Evolutionary conservation across 1,140 invertebrate species (phyloP), one percentile per base, ranked within the genome.

Genomic region (Leptonema lineaticorne): DNA sequence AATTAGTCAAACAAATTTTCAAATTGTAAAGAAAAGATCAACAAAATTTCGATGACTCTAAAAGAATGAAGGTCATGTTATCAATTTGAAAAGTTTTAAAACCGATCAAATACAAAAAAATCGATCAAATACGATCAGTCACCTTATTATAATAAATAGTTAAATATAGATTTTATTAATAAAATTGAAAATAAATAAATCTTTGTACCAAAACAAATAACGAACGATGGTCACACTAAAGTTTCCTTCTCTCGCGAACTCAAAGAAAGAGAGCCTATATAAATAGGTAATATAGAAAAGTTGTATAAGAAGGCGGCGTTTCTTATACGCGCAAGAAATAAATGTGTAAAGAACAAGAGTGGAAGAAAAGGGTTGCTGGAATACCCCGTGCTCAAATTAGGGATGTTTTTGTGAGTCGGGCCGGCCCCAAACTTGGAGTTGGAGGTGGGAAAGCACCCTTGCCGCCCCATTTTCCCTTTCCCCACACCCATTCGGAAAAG

Each of bases 251-350:
- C 69, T 68, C 65, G 71, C 71, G 60, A 69, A 69, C 70, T 72
- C 68, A 69, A 72, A 69, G 71, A 72, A 72, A 72, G 68, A 71
- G 68, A 69, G 71, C 57, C 68, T 72, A 69, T 69, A 72, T 72
- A 72, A 72, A 72, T 72, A 72, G 71, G 71, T 72, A 72, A 72
- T 72, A 72, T 72, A 72, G 71, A 72, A 72, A 72, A 72, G 71
- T 72, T 72, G 71, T 69, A 63, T 72, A 72, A 72, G 71, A 72
- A 69, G 71, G 63, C 71, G 65, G 64, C 71, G 71, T 69, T 72
- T 72, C 71, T 72, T 72, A 72, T 72, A 72, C 71, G 68, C 68
- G 71, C 64, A 72, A 72, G 70, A 72, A 72, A 72, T 72, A 72
- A 72, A 72, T 72, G 71, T 72, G 71, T 72, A 72, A 72, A 72